phyloP scores from a whole-genome alignment of 2,888 invertebrate species.

The Drosophila flavopinicola region DNA sequence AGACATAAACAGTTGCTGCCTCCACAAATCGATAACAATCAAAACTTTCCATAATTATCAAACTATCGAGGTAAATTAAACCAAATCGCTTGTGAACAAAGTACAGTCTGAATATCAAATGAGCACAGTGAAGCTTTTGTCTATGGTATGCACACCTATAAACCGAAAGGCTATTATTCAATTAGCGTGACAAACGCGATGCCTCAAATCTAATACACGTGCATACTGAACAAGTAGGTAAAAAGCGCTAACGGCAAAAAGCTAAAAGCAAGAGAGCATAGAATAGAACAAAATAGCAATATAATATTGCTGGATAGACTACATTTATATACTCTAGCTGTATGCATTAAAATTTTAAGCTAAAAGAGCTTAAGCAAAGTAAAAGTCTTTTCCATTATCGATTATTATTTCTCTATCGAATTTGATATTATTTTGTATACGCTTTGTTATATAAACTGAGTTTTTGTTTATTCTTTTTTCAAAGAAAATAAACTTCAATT shows the following conservation, averaged over 20 bases:
- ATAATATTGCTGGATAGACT: not conserved
- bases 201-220: conserved; percentile 53
- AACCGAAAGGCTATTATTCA: conserved; percentile 58
- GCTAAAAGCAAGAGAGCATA: not conserved
- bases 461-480: too few relatives aligned
- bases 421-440: too few relatives aligned
- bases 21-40: conserved; percentile 12
- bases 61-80: conserved; percentile 11
- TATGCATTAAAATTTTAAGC: not conserved
- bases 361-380: too few relatives aligned
- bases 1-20: not conserved
- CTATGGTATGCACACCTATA: conserved; percentile 4
- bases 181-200: conserved; percentile 57
- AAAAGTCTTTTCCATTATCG: too few relatives aligned
- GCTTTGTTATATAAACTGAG: too few relatives aligned
- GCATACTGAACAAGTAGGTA: not conserved
- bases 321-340: conserved; percentile 10
- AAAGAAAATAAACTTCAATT: too few relatives aligned
- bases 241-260: conserved; percentile 1
- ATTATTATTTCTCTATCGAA: too few relatives aligned
- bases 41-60: conserved; percentile 6
- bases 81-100: conserved; percentile 9
- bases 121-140: conserved; percentile 4
- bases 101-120: conserved; percentile 7
- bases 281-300: not conserved